Percentiles rank a stretch among this genome's conserved stretches.
phyloP scores from a whole-genome alignment of 2,797 vertebrate species.

The Eulemur coronatus region DNA sequence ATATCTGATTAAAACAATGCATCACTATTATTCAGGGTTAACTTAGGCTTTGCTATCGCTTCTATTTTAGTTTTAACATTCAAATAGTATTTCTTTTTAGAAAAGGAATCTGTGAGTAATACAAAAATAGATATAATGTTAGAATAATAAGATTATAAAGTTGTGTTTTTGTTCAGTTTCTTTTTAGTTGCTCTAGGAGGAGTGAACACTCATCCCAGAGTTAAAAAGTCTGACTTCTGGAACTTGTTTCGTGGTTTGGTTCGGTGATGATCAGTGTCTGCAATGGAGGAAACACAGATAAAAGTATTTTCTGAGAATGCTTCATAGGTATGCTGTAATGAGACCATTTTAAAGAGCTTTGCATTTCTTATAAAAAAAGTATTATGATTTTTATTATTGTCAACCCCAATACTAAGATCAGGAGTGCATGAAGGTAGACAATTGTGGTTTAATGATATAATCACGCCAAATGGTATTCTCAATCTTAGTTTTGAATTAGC shows the following conservation, averaged over 20 bases:
- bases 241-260: slow-evolving; percentile 4
- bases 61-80: slow-evolving; percentile 2
- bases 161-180: slow-evolving; percentile 24
- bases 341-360: slow-evolving; percentile 9
- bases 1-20: background rate
- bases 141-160: slow-evolving; percentile 1
- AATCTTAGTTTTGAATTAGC: slow-evolving; percentile 16
- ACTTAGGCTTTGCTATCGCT: slow-evolving; percentile 25
- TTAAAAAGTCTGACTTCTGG: slow-evolving; percentile 24
- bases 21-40: background rate
- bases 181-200: background rate
- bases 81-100: slow-evolving; percentile 17
- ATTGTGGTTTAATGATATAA: background rate
- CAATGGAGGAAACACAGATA: background rate
- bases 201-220: background rate
- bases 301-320: background rate
- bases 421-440: background rate
- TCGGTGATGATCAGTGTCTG: background rate
- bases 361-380: background rate
- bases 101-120: background rate
- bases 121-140: background rate
- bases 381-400: slow-evolving; percentile 43
- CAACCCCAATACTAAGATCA: background rate
- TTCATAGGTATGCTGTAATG: background rate
- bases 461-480: slow-evolving; percentile 38